These are phyloP conservation scores for Napeogenes sylphis DNA, from an alignment of 2,888 invertebrate genomes.

Conservation along the genomic window DNA sequence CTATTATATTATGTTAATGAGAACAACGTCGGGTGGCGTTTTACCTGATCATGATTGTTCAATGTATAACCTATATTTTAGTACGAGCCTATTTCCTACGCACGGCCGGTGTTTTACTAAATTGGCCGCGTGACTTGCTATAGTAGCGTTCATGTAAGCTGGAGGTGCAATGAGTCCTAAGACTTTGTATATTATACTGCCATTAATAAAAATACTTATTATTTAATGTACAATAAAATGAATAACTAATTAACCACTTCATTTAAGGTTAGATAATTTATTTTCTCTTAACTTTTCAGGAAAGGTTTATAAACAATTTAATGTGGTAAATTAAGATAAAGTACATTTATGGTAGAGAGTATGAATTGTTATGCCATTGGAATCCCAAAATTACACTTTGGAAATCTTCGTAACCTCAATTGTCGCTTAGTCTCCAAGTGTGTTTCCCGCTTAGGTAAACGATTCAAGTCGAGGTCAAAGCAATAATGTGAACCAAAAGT, in stretches of 20 bases:
- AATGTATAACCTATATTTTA: conserved; percentile 2
- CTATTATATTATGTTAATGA: background rate
- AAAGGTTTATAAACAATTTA: too few relatives aligned
- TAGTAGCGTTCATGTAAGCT: conserved; percentile 41
- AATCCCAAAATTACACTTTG: background rate
- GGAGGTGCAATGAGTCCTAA: conserved; percentile 34
- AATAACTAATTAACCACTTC: too few relatives aligned
- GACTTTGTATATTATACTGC: background rate
- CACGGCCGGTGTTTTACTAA: conserved; percentile 55
- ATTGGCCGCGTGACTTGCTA: conserved; percentile 70
- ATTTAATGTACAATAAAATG: too few relatives aligned
- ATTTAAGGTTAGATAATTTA: too few relatives aligned
- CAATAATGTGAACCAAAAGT: conserved; percentile 51
- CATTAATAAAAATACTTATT: background rate
- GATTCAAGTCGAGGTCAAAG: conserved; percentile 45
- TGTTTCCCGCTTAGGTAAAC: conserved; percentile 35
- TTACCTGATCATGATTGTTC: conserved; percentile 6
- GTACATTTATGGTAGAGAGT: too few relatives aligned
- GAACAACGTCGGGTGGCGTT: background rate
- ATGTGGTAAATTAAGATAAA: too few relatives aligned
- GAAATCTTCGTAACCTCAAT: background rate
- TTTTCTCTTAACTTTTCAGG: too few relatives aligned
- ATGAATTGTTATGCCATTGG: too few relatives aligned
- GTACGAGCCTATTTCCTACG: conserved; percentile 50
- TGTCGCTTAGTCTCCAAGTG: conserved; percentile 28